Base-by-base conservation (phyloP, 1,140 invertebrate species). In the Oryzaephilus surinamensis region DNA sequence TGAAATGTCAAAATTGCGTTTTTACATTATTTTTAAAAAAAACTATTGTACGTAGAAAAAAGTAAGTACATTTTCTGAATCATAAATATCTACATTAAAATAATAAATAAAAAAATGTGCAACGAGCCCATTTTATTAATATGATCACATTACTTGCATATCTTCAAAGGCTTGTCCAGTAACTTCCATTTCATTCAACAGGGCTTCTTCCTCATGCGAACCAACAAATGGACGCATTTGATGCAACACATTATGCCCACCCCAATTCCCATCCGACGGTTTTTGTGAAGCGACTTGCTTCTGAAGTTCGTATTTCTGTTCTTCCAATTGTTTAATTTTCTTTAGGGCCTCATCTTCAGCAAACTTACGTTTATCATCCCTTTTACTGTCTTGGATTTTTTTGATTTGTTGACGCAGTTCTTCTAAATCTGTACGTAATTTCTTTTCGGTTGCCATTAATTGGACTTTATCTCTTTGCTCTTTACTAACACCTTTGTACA, bases 161-260 rank as follows among this genome's bases (percentile, higher is more conserved):
- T 98, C 94, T 66, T 99, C 95, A 61, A 97, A 98, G 0, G 96
- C 96, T 65, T 97, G 93, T 0, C 95, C 95, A 0, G 94, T 99
- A 1, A 97, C 92, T 63, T 99, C 97, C 89, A 99, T 97, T 65
- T 99, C 97, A 58, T 93, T 97, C 3, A 98, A 67, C 33, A 99
- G 66, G 2, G 93, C 92, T 61, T 98, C 95, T 64, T 99, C 96
- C 62, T 97, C 93, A 46, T 76, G 74, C 0, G 75, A 77, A 1
- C 76, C 76, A 2, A 76, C 74, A 56, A 79, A 79, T 7, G 75
- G 75, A 30, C 75, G 59, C 57, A 62, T 57, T 37, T 60, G 60
- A 40, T 61, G 58, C 6, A 70, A 62, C 12, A 60, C 66, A 36
- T 66, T 57, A 24, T 57, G 52, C 7, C 50, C 55, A 10, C 62